phyloP scores from a whole-genome alignment of 2,888 invertebrate species.

The Erynnis tages region DNA sequence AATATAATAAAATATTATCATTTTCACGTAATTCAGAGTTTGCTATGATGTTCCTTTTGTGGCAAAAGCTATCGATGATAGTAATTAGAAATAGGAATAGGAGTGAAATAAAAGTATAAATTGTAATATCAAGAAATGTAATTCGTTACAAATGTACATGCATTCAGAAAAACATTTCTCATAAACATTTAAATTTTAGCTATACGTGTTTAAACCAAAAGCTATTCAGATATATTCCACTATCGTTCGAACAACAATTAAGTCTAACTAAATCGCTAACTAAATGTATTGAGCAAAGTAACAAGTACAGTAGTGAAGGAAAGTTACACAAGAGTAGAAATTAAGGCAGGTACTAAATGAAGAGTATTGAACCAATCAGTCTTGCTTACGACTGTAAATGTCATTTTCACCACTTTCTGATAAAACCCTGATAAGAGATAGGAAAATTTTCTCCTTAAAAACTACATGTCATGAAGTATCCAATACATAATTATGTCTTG shows the following conservation, averaged over 20 bases:
- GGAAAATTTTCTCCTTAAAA: too few species aligned
- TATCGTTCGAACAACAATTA: too few species aligned
- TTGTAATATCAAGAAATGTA: background rate
- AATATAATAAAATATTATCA: too few species aligned
- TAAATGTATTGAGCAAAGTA: background rate
- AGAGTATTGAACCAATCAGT: conserved; percentile 2
- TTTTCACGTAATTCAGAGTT: too few species aligned
- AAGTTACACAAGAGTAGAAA: background rate
- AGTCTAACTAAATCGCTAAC: background rate
- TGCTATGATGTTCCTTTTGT: too few species aligned
- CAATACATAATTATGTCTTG: too few species aligned
- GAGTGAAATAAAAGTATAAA: background rate
- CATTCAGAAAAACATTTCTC: conserved; percentile 13
- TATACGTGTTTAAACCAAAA: background rate
- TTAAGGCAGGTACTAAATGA: background rate
- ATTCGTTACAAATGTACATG: conserved; percentile 18
- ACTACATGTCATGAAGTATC: too few species aligned
- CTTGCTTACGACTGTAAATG: conserved; percentile 12
- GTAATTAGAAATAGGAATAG: background rate
- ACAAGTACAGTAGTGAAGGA: conserved; percentile 1
- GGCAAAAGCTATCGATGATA: too few species aligned
- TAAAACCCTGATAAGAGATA: too few species aligned
- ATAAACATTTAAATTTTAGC: conserved; percentile 16
- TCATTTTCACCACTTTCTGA: too few species aligned
- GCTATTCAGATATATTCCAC: too few species aligned